phyloP scores from a whole-genome alignment of 2,797 vertebrate genomes.

The Capromys pilorides region DNA sequence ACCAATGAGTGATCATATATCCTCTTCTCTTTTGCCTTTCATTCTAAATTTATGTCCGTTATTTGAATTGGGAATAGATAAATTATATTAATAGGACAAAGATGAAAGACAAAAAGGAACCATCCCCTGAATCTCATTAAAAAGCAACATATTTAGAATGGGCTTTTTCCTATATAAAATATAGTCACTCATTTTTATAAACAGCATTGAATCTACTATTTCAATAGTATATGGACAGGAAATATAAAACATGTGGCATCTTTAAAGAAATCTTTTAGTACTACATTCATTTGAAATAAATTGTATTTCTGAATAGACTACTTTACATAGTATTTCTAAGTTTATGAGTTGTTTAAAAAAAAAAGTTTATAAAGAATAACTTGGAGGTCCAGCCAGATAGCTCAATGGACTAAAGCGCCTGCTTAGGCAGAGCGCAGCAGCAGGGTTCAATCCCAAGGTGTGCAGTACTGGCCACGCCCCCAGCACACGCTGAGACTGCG shows the following conservation, averaged over 20 bases:
- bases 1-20: background rate
- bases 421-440: too few relatives aligned
- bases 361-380: background rate
- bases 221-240: background rate
- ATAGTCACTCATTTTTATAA: background rate
- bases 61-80: background rate
- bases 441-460: too few relatives aligned
- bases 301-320: constrained; percentile 8
- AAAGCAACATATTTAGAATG: background rate
- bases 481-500: too few relatives aligned
- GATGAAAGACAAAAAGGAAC: background rate
- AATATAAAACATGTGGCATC: background rate
- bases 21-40: background rate
- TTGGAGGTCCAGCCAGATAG: background rate
- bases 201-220: background rate
- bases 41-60: background rate
- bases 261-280: background rate
- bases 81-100: background rate
- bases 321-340: background rate
- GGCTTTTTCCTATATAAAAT: background rate
- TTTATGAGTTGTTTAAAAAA: background rate
- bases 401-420: too few relatives aligned
- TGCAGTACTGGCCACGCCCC: too few relatives aligned
- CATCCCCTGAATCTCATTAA: background rate
- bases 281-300: background rate